Percentiles rank a stretch among this genome's conserved stretches.
phyloP scores from a whole-genome alignment of 2,888 invertebrate species.

The Calameuta filiformis region DNA sequence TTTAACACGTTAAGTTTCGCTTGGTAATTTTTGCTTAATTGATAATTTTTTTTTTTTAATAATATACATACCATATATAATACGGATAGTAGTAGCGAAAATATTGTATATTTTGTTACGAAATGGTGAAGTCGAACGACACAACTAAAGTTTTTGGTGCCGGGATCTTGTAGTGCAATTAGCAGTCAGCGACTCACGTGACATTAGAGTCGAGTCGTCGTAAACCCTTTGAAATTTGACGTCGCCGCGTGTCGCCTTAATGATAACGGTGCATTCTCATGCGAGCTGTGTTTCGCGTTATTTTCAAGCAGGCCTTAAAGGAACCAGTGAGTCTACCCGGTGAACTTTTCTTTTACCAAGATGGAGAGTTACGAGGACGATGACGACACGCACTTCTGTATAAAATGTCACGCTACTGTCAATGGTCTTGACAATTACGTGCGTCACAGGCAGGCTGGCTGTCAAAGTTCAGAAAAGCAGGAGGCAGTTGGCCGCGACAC shows the following conservation, averaged over 20 bases:
- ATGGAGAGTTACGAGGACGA: conserved; percentile 72
- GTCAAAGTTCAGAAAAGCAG: conserved; percentile 46
- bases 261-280: neutral
- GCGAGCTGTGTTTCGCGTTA: neutral
- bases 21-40: neutral
- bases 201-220: neutral
- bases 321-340: neutral
- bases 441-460: conserved; percentile 79
- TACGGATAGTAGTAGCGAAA: neutral
- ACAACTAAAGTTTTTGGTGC: neutral
- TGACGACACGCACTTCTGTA: conserved; percentile 88
- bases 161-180: neutral
- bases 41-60: too few relatives aligned
- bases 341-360: neutral
- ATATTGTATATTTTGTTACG: neutral
- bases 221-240: neutral
- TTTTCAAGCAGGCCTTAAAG: neutral
- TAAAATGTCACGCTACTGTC: conserved; percentile 86
- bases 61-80: neutral
- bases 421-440: conserved; percentile 89
- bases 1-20: neutral
- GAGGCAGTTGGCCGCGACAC: conserved; percentile 41
- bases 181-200: neutral
- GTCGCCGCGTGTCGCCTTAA: neutral
- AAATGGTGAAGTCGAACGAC: neutral